A percentile compares a stretch with the other conserved stretches of the same genome.
phyloP scores from a whole-genome alignment of 2,888 invertebrate species.

The Leucania comma region DNA sequence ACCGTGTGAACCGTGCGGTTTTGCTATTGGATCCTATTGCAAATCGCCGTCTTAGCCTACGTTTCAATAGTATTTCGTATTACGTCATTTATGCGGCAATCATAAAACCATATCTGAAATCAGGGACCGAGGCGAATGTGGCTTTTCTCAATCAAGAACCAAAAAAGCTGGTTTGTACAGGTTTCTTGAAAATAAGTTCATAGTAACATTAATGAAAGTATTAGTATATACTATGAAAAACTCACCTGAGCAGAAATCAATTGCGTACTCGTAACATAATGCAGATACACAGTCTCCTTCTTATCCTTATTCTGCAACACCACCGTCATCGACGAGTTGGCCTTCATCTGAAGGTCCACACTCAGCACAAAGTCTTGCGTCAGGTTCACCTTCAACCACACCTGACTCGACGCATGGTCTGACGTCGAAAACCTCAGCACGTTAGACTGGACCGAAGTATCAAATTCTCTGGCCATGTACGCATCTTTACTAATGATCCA shows the following conservation, averaged over 20 bases:
- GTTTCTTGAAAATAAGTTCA: neutral
- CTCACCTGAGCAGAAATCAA: constrained; percentile 93
- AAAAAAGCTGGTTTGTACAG: neutral
- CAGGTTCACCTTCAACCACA: constrained; percentile 91
- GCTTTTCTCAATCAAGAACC: neutral
- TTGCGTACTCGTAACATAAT: constrained; percentile 95
- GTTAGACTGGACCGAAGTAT: constrained; percentile 90
- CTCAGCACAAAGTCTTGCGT: constrained; percentile 94
- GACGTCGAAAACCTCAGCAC: constrained; percentile 94
- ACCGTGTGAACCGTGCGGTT: neutral
- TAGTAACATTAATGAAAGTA: too few relatives aligned
- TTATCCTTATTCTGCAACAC: constrained; percentile 94
- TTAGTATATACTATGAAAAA: neutral
- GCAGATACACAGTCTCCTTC: constrained; percentile 94
- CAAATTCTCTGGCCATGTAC: constrained; percentile 91
- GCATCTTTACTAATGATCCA: constrained; percentile 95
- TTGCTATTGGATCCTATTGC: neutral
- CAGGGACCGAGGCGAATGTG: too few relatives aligned
- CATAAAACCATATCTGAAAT: too few relatives aligned
- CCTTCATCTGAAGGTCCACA: constrained; percentile 93
- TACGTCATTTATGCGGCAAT: neutral
- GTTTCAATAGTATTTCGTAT: neutral
- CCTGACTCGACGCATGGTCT: constrained; percentile 92
- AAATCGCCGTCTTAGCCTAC: neutral
- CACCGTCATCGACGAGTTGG: constrained; percentile 96